Percentiles rank a stretch among this genome's conserved stretches.
Conservation (phyloP, 2,888 invertebrate species). For the Eilema caniola region DNA sequence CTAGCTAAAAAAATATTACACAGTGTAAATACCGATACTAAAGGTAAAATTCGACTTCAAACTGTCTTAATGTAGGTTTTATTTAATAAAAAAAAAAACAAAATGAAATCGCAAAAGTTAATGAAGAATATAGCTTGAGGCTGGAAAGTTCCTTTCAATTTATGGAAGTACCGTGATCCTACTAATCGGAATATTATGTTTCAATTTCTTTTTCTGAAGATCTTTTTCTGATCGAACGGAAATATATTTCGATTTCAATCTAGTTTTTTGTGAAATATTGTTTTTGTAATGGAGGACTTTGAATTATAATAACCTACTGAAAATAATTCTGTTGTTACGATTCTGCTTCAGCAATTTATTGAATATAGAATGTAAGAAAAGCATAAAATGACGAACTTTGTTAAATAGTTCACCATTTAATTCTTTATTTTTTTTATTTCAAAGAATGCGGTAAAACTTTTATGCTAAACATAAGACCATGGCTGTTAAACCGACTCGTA, state of each 20-base stretch:
- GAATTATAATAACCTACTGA: constrained; percentile 7
- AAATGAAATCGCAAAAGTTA: constrained; percentile 74
- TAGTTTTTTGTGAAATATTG: constrained; percentile 21
- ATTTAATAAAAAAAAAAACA: constrained; percentile 61
- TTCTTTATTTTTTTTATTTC: no score
- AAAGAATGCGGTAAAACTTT: no score
- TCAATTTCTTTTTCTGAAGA: constrained; percentile 64
- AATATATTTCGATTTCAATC: constrained; percentile 30
- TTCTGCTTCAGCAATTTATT: background rate
- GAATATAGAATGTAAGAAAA: background rate
- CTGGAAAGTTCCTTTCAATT: constrained; percentile 71
- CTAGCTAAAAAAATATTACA: background rate
- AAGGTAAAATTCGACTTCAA: background rate
- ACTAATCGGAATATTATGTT: constrained; percentile 82
- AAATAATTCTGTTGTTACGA: background rate
- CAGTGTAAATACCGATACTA: background rate
- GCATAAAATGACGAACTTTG: no score
- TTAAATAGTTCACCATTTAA: no score
- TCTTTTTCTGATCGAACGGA: no score
- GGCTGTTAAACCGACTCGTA: no score
- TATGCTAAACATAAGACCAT: no score
- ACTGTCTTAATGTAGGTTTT: constrained; percentile 23
- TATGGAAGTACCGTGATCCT: constrained; percentile 65
- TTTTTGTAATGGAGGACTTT: constrained; percentile 16
- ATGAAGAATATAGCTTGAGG: constrained; percentile 73